Conservation (phyloP, 1,140 invertebrate species). For the Colletes gigas region DNA sequence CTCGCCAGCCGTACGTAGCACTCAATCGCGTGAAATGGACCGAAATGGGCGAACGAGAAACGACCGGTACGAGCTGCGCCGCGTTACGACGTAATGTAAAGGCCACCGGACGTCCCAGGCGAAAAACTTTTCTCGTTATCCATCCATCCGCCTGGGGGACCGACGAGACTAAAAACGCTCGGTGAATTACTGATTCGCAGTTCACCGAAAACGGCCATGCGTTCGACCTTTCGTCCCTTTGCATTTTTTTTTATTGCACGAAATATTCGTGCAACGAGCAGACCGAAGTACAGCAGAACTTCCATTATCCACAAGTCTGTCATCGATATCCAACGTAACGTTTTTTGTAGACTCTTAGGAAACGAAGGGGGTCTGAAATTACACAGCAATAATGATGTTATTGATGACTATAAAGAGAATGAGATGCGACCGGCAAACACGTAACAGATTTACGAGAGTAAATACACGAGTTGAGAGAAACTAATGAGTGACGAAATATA, state of each 20-base stretch:
- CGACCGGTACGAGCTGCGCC: constrained; percentile 45
- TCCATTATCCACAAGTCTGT: too few species aligned
- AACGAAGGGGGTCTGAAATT: too few species aligned
- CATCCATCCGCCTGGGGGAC: constrained; percentile 57
- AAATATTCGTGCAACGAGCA: background rate
- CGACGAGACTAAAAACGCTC: constrained; percentile 48
- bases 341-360: too few species aligned
- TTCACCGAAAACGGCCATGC: constrained; percentile 49
- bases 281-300: too few species aligned
- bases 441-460: too few species aligned
- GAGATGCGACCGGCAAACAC: too few species aligned
- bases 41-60: constrained; percentile 37
- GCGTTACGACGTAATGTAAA: constrained; percentile 62
- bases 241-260: background rate
- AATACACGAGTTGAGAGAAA: too few species aligned
- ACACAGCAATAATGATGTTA: too few species aligned
- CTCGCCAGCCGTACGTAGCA: constrained; percentile 20
- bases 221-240: background rate
- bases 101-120: constrained; percentile 57
- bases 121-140: constrained; percentile 69
- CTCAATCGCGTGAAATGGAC: constrained; percentile 61
- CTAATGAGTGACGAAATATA: too few species aligned
- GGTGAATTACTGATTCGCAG: constrained; percentile 59
- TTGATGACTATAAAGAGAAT: too few species aligned
- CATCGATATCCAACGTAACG: too few species aligned